These are phyloP conservation scores for Botia kubotai DNA, from an alignment of 2,797 vertebrate genomes.

Conservation along the genomic window DNA sequence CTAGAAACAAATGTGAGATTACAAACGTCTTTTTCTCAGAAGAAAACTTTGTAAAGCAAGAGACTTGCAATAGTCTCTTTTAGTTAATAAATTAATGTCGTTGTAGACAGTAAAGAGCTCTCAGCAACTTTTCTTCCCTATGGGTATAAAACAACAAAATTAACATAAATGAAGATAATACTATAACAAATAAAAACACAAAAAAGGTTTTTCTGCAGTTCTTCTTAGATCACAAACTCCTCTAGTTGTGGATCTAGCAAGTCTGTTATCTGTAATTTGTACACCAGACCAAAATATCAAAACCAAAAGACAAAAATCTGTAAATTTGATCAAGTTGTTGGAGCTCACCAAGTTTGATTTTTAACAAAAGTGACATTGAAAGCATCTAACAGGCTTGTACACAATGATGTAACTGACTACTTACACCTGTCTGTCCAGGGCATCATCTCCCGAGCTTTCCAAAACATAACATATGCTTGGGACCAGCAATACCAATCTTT, in stretches of 20 bases:
- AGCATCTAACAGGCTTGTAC: not conserved
- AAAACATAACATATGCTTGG: not conserved
- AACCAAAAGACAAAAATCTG: not conserved
- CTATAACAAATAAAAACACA: too few species aligned
- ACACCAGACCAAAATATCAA: not conserved
- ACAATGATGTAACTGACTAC: slow-evolving; percentile 10
- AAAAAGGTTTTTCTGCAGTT: too few species aligned
- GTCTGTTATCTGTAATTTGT: not conserved
- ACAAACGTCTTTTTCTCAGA: too few species aligned
- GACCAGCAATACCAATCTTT: not conserved
- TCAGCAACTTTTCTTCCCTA: too few species aligned
- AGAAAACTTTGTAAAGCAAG: not conserved
- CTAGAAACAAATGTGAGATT: not conserved
- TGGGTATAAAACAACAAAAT: too few species aligned
- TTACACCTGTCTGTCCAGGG: not conserved
- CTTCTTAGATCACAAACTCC: not conserved
- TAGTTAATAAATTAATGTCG: too few species aligned
- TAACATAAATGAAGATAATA: too few species aligned
- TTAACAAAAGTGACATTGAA: too few species aligned
- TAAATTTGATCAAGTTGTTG: too few species aligned
- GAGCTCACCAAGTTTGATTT: too few species aligned
- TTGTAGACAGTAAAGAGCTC: too few species aligned
- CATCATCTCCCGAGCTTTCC: not conserved
- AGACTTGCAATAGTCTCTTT: too few species aligned
- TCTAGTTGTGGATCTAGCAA: not conserved